These are phyloP conservation scores for Plotosus lineatus DNA, from an alignment of 2,113 vertebrate genomes.

Conservation along the genomic window DNA sequence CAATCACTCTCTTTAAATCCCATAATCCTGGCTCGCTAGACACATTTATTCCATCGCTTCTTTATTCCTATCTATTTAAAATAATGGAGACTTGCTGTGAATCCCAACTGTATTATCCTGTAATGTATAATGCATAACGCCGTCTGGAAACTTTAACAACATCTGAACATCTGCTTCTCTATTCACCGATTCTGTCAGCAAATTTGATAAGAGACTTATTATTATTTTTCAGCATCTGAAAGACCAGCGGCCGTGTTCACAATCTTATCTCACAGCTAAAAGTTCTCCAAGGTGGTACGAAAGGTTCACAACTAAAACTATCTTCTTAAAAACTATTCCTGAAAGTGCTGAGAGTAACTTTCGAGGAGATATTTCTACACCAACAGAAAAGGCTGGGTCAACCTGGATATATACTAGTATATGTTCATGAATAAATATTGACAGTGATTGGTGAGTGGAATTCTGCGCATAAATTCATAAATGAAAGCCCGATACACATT, in stretches of 20 bases:
- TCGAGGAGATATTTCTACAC: neutral
- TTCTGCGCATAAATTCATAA: neutral
- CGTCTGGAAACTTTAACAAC: constrained; percentile 4
- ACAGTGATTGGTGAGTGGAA: constrained; percentile 14
- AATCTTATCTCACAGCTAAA: neutral
- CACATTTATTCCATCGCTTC: neutral
- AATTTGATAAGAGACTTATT: constrained; percentile 1
- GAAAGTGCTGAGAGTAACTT: constrained; percentile 1
- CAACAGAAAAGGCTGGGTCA: neutral
- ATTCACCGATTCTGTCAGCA: constrained; percentile 23
- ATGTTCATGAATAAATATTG: constrained; percentile 29
- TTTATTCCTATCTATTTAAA: neutral
- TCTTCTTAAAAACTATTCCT: neutral
- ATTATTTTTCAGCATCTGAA: neutral
- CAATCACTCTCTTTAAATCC: neutral
- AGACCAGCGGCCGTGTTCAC: neutral
- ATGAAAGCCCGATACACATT: neutral
- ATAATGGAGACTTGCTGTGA: neutral
- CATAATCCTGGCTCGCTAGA: constrained; percentile 3
- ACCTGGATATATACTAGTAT: too few relatives aligned
- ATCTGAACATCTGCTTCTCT: constrained; percentile 4
- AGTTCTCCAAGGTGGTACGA: neutral
- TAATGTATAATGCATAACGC: constrained; percentile 28
- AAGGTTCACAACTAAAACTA: constrained; percentile 4
- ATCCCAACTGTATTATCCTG: neutral